phyloP scores from a whole-genome alignment of 2,888 invertebrate species.

The Eurytoma californica region DNA sequence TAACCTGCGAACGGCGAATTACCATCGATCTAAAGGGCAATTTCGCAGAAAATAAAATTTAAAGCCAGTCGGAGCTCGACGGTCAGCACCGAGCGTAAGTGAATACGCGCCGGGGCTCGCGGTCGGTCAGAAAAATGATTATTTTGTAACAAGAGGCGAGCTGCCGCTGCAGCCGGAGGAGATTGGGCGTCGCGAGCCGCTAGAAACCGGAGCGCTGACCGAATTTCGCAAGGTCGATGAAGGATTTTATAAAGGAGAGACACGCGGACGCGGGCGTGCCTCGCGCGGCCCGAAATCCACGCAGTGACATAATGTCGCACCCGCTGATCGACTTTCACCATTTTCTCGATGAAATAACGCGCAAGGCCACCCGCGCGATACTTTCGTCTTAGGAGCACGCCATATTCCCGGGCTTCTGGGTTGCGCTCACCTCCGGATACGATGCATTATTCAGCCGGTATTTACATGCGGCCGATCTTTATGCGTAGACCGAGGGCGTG shows the following conservation, averaged over 20 bases:
- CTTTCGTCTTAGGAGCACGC: constrained; percentile 1
- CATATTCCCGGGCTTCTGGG: not conserved
- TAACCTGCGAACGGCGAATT: no score
- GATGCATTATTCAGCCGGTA: not conserved
- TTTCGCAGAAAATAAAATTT: no score
- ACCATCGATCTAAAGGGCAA: no score
- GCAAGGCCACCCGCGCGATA: constrained; percentile 30
- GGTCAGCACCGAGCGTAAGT: not conserved
- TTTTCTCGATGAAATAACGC: constrained; percentile 46
- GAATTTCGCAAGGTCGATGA: constrained; percentile 59
- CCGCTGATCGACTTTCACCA: constrained; percentile 45
- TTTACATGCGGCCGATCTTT: not conserved
- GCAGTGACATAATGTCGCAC: constrained; percentile 46
- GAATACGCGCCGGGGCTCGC: not conserved
- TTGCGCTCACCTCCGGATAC: not conserved
- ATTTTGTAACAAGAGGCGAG: constrained; percentile 36
- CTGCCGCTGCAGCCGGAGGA: not conserved
- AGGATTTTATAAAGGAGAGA: constrained; percentile 16
- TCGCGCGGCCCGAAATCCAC: constrained; percentile 6
- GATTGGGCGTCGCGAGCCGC: not conserved
- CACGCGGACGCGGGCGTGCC: not conserved
- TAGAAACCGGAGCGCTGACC: constrained; percentile 52
- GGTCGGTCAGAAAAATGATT: constrained; percentile 1
- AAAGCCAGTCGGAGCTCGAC: not conserved
- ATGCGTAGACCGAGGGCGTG: not conserved